A percentile compares a stretch with the other conserved stretches of the same genome.
Conservation (phyloP, 2,113 vertebrate genomes). For the Microtus ochrogaster region DNA sequence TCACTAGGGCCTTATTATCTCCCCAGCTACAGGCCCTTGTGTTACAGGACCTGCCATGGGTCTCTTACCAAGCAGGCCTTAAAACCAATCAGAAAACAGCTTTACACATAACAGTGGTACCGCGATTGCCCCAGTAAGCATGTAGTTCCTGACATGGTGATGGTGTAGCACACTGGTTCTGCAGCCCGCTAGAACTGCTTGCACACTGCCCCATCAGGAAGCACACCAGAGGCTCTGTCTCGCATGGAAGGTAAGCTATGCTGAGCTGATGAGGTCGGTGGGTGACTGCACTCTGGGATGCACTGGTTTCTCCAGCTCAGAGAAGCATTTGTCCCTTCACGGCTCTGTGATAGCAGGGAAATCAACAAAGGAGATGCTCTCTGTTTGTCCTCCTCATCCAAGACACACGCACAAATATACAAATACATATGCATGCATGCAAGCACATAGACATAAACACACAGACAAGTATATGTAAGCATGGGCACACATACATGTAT, state of each 20-base stretch:
- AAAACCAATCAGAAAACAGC: not conserved
- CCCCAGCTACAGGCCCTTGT: not conserved
- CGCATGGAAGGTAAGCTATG: not conserved
- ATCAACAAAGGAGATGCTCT: not conserved
- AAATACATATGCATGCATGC: not conserved
- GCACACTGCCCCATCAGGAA: not conserved
- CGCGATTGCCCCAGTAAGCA: too few relatives aligned
- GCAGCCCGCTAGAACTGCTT: not conserved
- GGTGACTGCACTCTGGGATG: not conserved
- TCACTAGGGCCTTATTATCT: not conserved
- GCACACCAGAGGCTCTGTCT: not conserved
- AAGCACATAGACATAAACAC: not conserved
- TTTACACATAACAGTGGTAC: not conserved
- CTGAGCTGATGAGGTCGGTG: not conserved
- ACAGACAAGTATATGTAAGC: not conserved
- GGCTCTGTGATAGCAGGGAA: not conserved
- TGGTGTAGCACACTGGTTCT: not conserved
- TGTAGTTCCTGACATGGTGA: too few relatives aligned
- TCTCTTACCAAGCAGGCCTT: not conserved
- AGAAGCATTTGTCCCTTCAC: not conserved
- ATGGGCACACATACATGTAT: not conserved
- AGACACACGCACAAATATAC: not conserved
- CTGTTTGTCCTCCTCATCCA: too few relatives aligned
- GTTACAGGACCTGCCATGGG: not conserved
- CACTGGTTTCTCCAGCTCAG: not conserved